Conservation (phyloP, 2,113 vertebrate genomes). For the Cephalophus harveyi region DNA sequence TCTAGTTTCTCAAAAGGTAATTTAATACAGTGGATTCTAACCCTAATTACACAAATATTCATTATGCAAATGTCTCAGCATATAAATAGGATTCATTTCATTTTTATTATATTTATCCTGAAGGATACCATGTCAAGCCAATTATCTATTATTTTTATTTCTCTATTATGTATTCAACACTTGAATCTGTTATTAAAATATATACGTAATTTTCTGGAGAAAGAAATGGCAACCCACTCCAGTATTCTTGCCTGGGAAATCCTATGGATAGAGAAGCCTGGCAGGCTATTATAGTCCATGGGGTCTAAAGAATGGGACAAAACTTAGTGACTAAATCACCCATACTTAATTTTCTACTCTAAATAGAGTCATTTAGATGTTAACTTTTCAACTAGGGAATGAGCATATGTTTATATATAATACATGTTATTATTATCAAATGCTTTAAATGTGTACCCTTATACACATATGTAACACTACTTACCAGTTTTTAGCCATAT, state of each 20-base stretch:
- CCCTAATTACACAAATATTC: not conserved
- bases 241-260: not conserved
- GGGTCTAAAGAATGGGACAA: not conserved
- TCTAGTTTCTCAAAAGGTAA: not conserved
- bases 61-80: conserved; percentile 37
- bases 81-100: conserved; percentile 17
- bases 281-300: not conserved
- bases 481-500: not conserved
- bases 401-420: not conserved
- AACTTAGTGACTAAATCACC: not conserved
- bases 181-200: conserved; percentile 65
- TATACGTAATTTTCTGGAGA: conserved; percentile 49
- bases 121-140: conserved; percentile 16
- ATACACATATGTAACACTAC: not conserved
- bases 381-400: not conserved
- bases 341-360: conserved; percentile 28
- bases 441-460: not conserved
- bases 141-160: conserved; percentile 37
- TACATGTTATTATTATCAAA: not conserved
- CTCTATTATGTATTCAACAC: not conserved
- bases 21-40: not conserved
- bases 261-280: not conserved
- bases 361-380: conserved; percentile 26
- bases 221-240: not conserved
- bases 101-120: conserved; percentile 17